These are phyloP conservation scores for Chinchilla lanigera DNA, from an alignment of 2,113 vertebrate species.

Conservation along the genomic window DNA sequence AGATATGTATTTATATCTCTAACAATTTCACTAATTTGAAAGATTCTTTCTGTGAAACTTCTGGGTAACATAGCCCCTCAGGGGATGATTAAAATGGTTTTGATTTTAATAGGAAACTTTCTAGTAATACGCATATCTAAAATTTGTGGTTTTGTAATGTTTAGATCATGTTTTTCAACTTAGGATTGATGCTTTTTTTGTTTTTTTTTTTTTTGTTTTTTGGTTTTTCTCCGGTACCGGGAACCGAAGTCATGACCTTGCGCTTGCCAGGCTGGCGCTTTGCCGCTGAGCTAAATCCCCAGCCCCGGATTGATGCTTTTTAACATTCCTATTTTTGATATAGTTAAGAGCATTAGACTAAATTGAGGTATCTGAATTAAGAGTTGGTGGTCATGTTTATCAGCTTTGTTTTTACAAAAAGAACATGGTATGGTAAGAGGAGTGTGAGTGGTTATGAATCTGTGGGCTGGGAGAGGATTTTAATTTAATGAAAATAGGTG, in stretches of 20 bases:
- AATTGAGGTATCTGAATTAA: not conserved
- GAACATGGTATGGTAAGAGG: not conserved
- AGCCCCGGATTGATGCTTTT: too few species aligned
- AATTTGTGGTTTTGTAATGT: not conserved
- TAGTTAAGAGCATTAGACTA: not conserved
- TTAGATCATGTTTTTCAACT: not conserved
- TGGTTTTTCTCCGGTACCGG: too few species aligned
- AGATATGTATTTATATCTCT: not conserved
- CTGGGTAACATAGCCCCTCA: not conserved
- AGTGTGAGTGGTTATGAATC: not conserved
- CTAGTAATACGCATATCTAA: not conserved
- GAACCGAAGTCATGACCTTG: too few species aligned
- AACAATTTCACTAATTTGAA: not conserved
- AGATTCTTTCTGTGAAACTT: not conserved
- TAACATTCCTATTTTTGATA: not conserved
- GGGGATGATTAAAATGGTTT: not conserved
- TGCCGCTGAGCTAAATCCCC: too few species aligned
- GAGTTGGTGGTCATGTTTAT: not conserved
- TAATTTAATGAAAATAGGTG: not conserved
- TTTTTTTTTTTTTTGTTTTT: too few species aligned
- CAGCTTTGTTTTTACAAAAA: not conserved
- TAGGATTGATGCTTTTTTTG: constrained; percentile 21
- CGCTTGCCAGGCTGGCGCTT: too few species aligned
- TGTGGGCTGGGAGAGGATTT: not conserved
- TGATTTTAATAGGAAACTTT: not conserved